Conservation (phyloP, 2,113 vertebrate genomes). For the Melozone crissalis region DNA sequence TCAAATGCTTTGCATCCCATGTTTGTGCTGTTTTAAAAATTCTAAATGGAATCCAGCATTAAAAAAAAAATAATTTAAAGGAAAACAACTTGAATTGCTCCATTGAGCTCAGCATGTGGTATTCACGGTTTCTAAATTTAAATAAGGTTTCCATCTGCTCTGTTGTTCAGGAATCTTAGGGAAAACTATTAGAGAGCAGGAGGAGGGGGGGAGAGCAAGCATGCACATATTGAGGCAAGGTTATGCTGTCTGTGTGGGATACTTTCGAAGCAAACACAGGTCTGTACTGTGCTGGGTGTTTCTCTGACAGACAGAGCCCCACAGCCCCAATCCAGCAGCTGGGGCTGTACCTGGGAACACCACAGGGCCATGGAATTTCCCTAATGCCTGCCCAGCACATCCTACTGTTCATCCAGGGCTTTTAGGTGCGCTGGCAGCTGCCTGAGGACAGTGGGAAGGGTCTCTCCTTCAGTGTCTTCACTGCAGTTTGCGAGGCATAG, state of each 20-base stretch:
- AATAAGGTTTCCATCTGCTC: slow-evolving; percentile 72
- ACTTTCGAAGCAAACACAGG: not conserved
- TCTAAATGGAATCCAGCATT: slow-evolving; percentile 21
- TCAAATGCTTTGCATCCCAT: not conserved
- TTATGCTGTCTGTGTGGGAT: not conserved
- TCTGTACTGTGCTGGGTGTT: not conserved
- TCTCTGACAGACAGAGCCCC: not conserved
- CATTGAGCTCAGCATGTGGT: slow-evolving; percentile 59
- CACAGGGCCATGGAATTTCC: rapidly evolving
- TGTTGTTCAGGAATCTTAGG: slow-evolving; percentile 23
- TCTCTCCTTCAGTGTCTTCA: not conserved
- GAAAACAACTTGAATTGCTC: slow-evolving; percentile 63
- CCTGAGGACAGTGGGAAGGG: not conserved
- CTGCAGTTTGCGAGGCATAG: not conserved
- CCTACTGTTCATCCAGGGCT: rapidly evolving
- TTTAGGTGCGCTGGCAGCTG: not conserved
- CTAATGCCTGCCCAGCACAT: not conserved
- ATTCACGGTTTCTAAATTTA: slow-evolving; percentile 68
- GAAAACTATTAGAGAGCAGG: slow-evolving; percentile 1
- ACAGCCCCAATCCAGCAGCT: not conserved
- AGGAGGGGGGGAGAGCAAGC: not conserved
- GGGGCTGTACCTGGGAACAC: not conserved
- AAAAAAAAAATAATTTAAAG: slow-evolving; percentile 25
- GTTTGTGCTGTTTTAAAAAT: not conserved
- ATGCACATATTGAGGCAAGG: not conserved